Evolutionary conservation across 2,888 invertebrate genomes (phyloP), one percentile per base, ranked within the genome.

Genomic region (Drosophila bunnanda): DNA sequence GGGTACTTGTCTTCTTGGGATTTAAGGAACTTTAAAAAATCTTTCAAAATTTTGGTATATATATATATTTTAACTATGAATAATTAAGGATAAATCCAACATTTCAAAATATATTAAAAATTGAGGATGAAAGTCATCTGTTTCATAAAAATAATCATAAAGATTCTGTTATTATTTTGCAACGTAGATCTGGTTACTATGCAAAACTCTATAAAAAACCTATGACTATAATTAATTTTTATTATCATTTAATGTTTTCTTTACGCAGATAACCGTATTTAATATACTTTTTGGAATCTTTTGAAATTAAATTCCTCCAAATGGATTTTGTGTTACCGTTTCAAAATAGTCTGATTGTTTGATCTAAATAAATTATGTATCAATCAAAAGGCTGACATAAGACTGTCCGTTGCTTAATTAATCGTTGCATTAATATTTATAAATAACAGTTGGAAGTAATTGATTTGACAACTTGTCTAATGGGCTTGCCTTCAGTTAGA

Each of bases 361-460:
- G 34, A 53, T 53, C 52, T 36, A 36, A 46, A 62, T 62, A 30
- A 46, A 62, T 17, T 59, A 17, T 38, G 12, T 38, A 22, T 59
- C 61, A 39, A 25, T 48, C 25, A 15, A 20, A 13, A 38, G 20
- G 2, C 20, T 38, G 36, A 30, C 57, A 17, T 15, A 2, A 32
- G 5, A 15, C 50, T 34, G 57, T 48, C 57, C 12, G 17, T 15
- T 10, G 17, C 22, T 48, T n/a, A 57, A 46, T 43, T 36, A 30
- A 48, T 17, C 38, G 30, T 9, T 59, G 20, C 20, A 64, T 61
- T 28, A 64, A 64, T 64, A 64, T 64, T 64, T 64, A 64, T 60
- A 17, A 25, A 39, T 12, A 41, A 36, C 34, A 48, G 46, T 48
- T 28, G 34, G 1, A 6, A 48, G 57, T 58, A 48, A 58, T 48